Conservation (phyloP, 2,797 vertebrate genomes). For the Spatula versicolor region DNA sequence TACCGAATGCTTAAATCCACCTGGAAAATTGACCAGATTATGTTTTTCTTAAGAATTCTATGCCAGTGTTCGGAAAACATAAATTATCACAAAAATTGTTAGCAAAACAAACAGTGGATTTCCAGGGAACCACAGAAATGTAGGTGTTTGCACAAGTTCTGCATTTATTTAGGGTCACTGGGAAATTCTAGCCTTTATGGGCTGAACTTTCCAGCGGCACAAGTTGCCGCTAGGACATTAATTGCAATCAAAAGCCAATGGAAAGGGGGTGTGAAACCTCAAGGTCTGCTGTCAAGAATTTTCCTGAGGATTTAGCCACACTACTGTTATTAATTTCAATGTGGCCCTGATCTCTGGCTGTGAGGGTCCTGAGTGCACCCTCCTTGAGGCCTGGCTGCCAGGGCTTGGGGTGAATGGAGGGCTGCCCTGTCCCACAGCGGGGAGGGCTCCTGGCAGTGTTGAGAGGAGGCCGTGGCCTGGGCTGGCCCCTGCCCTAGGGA, state of each 20-base stretch:
- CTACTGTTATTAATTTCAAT: not conserved
- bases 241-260: not conserved
- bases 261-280: not conserved
- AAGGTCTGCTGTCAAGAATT: not conserved
- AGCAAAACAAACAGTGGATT: conserved; percentile 50
- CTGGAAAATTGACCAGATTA: conserved; percentile 34
- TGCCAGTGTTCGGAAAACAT: conserved; percentile 30
- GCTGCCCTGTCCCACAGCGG: not conserved
- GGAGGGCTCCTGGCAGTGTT: not conserved
- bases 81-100: conserved; percentile 54
- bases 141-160: conserved; percentile 6
- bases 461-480: not conserved
- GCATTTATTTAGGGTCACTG: not conserved
- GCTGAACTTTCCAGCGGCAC: not conserved
- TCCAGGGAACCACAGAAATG: conserved; percentile 40
- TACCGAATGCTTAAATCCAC: conserved; percentile 26
- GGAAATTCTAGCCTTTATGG: conserved; percentile 21
- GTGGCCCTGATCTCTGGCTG: not conserved
- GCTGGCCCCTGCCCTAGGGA: not conserved
- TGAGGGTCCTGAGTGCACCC: not conserved
- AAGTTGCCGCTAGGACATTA: not conserved
- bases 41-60: conserved; percentile 55
- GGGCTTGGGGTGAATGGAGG: not conserved
- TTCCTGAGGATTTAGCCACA: not conserved
- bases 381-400: not conserved